A percentile compares a stretch with the other conserved stretches of the same genome.
Evolutionary conservation across 2,888 invertebrate genomes (phyloP).

Genomic region (Drosophila mercatorum): DNA sequence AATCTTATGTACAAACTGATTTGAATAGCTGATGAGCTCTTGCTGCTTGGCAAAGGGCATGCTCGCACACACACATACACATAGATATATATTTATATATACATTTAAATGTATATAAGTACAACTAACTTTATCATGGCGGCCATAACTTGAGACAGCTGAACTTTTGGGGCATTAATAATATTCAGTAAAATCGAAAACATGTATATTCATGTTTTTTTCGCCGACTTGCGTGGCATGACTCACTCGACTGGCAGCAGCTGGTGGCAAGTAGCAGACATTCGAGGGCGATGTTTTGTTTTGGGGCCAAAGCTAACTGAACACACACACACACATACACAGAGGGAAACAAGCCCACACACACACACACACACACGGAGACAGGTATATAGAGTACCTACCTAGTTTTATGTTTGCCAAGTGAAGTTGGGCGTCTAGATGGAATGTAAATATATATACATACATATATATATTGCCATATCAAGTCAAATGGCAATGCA

Average conservation of each 20-base stretch:
- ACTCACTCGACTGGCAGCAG: slow-evolving; percentile 63
- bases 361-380: slow-evolving; percentile 2
- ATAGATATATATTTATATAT: neutral
- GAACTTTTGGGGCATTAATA: slow-evolving; percentile 40
- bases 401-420: slow-evolving; percentile 22
- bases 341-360: neutral
- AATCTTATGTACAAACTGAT: neutral
- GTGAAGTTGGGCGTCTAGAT: slow-evolving; percentile 40
- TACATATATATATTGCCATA: slow-evolving; percentile 35
- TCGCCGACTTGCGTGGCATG: slow-evolving; percentile 67
- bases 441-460: neutral
- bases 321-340: slow-evolving; percentile 22
- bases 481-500: slow-evolving; percentile 38
- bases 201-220: slow-evolving; percentile 30
- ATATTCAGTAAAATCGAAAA: slow-evolving; percentile 47
- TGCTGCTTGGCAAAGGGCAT: slow-evolving; percentile 11
- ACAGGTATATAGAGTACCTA: slow-evolving; percentile 23
- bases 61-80: neutral
- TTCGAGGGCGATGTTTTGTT: slow-evolving; percentile 57
- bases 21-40: slow-evolving; percentile 15
- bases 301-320: slow-evolving; percentile 48
- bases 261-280: slow-evolving; percentile 47
- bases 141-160: slow-evolving; percentile 37
- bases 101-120: slow-evolving; percentile 2
- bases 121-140: slow-evolving; percentile 49